Evolutionary conservation across 2,113 vertebrate species (phyloP).

Genomic region (Nothoprocta perdicaria): DNA sequence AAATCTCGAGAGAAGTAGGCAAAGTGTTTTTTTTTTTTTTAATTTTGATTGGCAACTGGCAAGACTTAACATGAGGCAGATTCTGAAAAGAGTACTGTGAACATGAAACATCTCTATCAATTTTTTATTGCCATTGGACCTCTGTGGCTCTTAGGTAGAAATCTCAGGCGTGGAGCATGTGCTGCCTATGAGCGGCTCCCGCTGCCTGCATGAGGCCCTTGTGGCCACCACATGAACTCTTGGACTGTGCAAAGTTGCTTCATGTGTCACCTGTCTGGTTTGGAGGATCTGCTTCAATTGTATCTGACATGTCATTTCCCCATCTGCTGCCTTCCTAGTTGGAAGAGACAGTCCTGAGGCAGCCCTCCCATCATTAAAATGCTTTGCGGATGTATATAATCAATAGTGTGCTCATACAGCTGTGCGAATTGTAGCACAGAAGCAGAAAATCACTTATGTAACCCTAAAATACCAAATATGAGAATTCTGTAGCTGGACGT

Average conservation of each 20-base stretch:
- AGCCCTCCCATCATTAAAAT: not conserved
- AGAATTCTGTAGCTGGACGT: not conserved
- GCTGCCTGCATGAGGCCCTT: not conserved
- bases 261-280: accelerated
- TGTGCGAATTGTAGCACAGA: not conserved
- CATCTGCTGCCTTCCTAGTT: not conserved
- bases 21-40: not conserved
- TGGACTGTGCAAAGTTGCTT: not conserved
- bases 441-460: not conserved
- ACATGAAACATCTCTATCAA: not conserved
- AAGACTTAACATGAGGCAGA: not conserved
- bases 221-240: not conserved
- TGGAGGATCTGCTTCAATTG: not conserved
- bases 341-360: not conserved
- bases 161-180: not conserved
- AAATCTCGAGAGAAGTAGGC: not conserved
- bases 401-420: not conserved
- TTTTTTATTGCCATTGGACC: not conserved
- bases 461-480: not conserved
- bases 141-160: not conserved
- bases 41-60: not conserved
- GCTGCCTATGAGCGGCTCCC: not conserved
- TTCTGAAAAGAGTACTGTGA: not conserved
- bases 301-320: not conserved
- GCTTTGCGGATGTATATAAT: not conserved